Base-by-base conservation (phyloP, 2,888 invertebrate genomes). In the Scaptodrosophila latifasciaeformis region DNA sequence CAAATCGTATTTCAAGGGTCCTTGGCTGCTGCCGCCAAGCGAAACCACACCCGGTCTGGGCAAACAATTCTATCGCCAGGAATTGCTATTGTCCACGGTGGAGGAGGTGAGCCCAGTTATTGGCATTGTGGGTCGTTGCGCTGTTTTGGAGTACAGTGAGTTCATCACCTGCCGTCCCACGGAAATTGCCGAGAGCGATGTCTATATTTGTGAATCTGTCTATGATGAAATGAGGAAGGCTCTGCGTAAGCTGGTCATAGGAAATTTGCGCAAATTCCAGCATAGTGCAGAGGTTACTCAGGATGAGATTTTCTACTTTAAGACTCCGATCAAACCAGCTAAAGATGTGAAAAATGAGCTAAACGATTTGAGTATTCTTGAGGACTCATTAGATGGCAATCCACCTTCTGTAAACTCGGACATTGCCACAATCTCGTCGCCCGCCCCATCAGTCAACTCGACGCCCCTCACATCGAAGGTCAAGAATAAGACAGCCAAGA, bases 71-170 rank as follows among this genome's bases (percentile, higher is more conserved):
- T 99, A 95, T 88, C 93, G 95, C 72, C 96, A 96, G 87, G 99
- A 99, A 87, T 91, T 98, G 56, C 91, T 98, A 77, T 88, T 96
- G 29, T 96, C 96, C 24, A 93, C 95, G 0, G 91, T 95, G 62
- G 97, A 97, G 83, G 96, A 96, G 81, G 94, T 95, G 0, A 95
- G 95, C 85, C 95, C 96, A 2, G 90, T 97, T 24, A 92, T 95
- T 70, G 95, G 94, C 67, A 93, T 99, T 63, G 93, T 96, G 60
- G 96, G 96, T 10, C 94, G 94, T 67, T 99, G 99, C 85, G 89
- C 93, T 1, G 96, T 99, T 5, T 88, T 99, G 50, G 95, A 96
- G 82, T 92, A 94, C 81, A 92, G 93, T 60, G 97, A 97, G 78
- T 99, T 95, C 84, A 92, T 94, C 57, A 92, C 92, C 80, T 92